Evolutionary conservation across 2,113 vertebrate genomes (phyloP), one percentile per base, ranked within the genome.

Genomic region (Crotalus tigris): DNA sequence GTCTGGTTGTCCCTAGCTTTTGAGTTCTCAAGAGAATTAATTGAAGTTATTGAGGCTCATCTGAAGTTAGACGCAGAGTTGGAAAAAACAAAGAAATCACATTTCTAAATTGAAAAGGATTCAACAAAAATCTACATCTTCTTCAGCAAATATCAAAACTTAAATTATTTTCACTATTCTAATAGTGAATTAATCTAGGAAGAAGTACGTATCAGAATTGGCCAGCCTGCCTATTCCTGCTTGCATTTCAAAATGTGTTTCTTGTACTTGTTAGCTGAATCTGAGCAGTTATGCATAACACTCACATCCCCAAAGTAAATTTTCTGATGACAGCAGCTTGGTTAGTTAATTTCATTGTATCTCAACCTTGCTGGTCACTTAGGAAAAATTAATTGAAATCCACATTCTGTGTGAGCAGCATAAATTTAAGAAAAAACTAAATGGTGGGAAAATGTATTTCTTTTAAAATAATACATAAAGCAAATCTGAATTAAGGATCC

Each of bases 331-430:
- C 92, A 93, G 92, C 92, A 54, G 88, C 92, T 90, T 93, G 92
- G 92, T 57, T 90, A 90, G 92, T 90, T 93, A 93, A 93, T 93
- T 93, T 93, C 81, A 93, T 33, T 90, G 89, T 87, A 90, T 93
- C 89, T 87, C 89, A 93, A 85, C 75, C 89, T 90, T 90, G 75
- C 89, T 87, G 92, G 92, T 93, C 92, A 93, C 81, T 90, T 93
- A 61, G 55, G 57, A 93, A 85, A 90, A 90, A 90, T 85, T 93
- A 93, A 93, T 93, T 93, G 92, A 93, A 93, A 93, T 93, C 55
- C 57, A 93, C 81, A 90, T 90, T 87, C 89, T 87, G 57, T 93
- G 92, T 87, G 89, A 58, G 57, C n/a, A 64, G 92, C 85, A 90
- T 93, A 86, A 87, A 93, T 93, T 90, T 64, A 87, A 46, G 33